Conservation (phyloP, 2,888 invertebrate genomes). For the Barypeithes pellucidus region DNA sequence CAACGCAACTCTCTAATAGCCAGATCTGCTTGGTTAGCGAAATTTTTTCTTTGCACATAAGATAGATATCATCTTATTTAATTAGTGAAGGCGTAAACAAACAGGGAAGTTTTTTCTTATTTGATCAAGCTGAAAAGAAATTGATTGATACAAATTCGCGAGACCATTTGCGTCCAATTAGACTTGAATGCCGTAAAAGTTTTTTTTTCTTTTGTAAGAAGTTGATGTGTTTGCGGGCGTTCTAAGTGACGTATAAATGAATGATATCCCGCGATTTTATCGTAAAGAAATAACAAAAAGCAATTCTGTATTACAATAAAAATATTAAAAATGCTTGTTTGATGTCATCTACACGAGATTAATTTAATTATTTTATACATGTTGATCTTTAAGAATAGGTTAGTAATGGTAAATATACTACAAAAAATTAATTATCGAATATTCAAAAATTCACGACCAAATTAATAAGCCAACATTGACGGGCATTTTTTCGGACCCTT, state of each 20-base stretch:
- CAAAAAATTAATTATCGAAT: no score
- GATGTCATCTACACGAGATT: no score
- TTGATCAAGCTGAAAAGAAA: slow-evolving; percentile 4
- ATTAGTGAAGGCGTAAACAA: slow-evolving; percentile 20
- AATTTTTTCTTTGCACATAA: background rate
- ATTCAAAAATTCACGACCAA: no score
- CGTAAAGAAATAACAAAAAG: background rate
- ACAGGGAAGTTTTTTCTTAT: slow-evolving; percentile 10
- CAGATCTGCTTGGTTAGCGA: background rate
- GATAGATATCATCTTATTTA: slow-evolving; percentile 17
- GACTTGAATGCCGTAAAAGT: background rate
- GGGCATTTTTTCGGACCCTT: no score
- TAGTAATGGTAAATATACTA: no score
- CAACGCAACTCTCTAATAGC: background rate
- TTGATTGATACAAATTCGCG: slow-evolving; percentile 28
- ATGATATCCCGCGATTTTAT: background rate
- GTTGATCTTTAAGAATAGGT: no score
- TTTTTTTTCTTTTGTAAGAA: slow-evolving; percentile 16
- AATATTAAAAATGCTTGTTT: no score
- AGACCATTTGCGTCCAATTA: slow-evolving; percentile 26
- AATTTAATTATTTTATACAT: no score
- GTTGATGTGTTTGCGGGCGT: slow-evolving; percentile 6
- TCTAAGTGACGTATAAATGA: slow-evolving; percentile 6
- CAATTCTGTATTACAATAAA: background rate
- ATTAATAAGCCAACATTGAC: no score